phyloP scores from a whole-genome alignment of 2,113 vertebrate species.

The Alligator sinensis region DNA sequence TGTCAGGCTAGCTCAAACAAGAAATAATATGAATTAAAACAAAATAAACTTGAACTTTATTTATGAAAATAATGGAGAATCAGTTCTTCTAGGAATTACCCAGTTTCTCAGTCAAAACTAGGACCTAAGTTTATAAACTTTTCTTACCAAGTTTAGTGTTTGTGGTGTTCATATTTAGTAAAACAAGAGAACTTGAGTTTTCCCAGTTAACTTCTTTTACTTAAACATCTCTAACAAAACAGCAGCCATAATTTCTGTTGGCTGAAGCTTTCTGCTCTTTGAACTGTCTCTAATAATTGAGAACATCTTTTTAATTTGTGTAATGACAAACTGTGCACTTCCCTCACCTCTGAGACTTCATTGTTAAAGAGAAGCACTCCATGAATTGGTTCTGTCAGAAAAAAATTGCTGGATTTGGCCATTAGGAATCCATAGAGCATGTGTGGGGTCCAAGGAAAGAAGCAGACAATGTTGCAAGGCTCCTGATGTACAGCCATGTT shows the following conservation, averaged over 20 bases:
- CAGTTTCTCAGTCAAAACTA: neutral
- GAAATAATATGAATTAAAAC: neutral
- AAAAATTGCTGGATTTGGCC: neutral
- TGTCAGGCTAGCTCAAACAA: neutral
- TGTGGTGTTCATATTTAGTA: neutral
- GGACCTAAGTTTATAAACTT: neutral
- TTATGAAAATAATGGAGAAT: neutral
- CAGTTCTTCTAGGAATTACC: neutral
- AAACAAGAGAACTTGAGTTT: neutral
- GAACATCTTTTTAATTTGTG: neutral
- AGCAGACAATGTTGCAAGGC: neutral
- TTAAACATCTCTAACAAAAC: neutral
- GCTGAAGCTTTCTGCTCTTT: neutral
- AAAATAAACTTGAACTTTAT: neutral
- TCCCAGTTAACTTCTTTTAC: neutral
- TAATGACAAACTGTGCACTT: too few relatives aligned
- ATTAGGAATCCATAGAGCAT: neutral
- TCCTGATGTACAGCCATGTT: neutral
- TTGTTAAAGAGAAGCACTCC: neutral
- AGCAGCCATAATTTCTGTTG: neutral
- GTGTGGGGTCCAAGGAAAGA: fast-evolving
- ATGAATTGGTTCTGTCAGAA: neutral
- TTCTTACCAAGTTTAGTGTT: neutral
- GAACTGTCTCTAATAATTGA: neutral
- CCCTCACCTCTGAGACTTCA: neutral